phyloP scores from a whole-genome alignment of 2,888 invertebrate genomes.

The Tetragnatha montana region DNA sequence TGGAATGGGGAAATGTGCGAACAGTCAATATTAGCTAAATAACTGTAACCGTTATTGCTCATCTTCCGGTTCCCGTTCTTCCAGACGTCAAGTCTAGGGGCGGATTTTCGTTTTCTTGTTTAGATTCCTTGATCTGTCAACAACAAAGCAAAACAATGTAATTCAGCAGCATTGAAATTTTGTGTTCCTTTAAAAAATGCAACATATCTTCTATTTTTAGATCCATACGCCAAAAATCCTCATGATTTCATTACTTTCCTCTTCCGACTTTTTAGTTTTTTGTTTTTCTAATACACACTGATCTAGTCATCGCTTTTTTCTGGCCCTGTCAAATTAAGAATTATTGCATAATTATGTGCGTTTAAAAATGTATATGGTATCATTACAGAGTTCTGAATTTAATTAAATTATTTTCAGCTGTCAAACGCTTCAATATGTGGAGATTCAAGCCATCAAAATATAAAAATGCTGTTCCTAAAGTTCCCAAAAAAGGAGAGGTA shows the following conservation, averaged over 20 bases:
- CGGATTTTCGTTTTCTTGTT: slow-evolving; percentile 39
- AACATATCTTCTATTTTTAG: too few species aligned
- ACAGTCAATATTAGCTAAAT: too few species aligned
- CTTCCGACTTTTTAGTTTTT: too few species aligned
- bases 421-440: slow-evolving; percentile 68
- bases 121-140: slow-evolving; percentile 48
- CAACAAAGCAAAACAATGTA: background rate
- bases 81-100: slow-evolving; percentile 52
- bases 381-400: background rate
- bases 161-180: background rate
- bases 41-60: background rate
- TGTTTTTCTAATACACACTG: too few species aligned
- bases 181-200: too few species aligned
- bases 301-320: too few species aligned
- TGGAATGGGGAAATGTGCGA: too few species aligned
- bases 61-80: slow-evolving; percentile 38
- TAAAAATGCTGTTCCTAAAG: slow-evolving; percentile 97
- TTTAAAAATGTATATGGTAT: too few species aligned
- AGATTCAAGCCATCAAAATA: slow-evolving; percentile 97
- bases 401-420: background rate
- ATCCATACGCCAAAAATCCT: too few species aligned
- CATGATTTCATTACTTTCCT: too few species aligned
- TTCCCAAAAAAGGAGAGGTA: slow-evolving; percentile 89
- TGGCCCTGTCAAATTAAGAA: too few species aligned
- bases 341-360: too few species aligned